Evolutionary conservation across 1,140 invertebrate genomes (phyloP), one percentile per base, ranked within the genome.

Genomic region (Zophobas atratus): DNA sequence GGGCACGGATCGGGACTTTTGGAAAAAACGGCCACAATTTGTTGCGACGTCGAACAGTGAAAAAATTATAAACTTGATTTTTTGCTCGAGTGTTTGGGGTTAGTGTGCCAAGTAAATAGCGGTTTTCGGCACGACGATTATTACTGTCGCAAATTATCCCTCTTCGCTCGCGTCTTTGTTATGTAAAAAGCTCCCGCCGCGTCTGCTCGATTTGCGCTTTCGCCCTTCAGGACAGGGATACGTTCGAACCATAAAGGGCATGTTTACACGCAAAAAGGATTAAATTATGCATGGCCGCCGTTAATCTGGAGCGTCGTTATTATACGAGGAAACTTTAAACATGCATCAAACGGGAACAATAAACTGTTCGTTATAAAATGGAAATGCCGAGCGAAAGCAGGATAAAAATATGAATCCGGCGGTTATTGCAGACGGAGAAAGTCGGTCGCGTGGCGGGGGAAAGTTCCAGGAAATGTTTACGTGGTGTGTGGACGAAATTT

Each of bases 181-280:
- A 46, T 46, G 43, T 46, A 46, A 46, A 46, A 46, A 46, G 43
- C 3, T 8, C 3, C 43, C 43, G 43, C 43, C 43, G 43, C 43
- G 3, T 46, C 8, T 46, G 3, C 43, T 46, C 43, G 43, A 46
- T 46, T 46, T 46, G 43, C 43, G 3, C 43, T 8, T 8, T 46
- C 43, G 43, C 43, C 43, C 43, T 20, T 20, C 20, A 20, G 20
- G 20, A 20, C 20, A 20, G 20, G 20, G 43, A 46, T 46, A 3
- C 43, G 43, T 60, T 60, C 35, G 56, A 60, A 35, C 56, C 56
- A 60, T 60, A 60, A 60, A 60, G 56, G 55, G 56, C 56, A 60
- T 60, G 56, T 60, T 60, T 60, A 60, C 56, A 60, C 56, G 56
- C 56, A 60, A 60, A 60, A 60, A 60, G 56, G 56, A 60, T 60